Evolutionary conservation across 1,140 invertebrate species (phyloP).

Genomic region (Drosophila parabipectinata): DNA sequence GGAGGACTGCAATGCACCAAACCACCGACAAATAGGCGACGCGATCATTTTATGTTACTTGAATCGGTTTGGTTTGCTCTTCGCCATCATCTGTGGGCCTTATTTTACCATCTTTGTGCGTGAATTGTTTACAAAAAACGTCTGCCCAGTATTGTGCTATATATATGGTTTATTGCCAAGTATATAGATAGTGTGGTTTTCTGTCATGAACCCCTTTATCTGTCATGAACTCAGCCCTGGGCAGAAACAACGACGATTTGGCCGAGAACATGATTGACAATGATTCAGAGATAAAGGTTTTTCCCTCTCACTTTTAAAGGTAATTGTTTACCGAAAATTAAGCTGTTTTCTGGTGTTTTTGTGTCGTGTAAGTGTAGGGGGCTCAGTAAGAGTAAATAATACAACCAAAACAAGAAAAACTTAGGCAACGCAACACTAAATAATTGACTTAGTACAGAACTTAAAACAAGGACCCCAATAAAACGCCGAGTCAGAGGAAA

Average conservation of each 20-base stretch:
- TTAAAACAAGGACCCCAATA: conserved; percentile 42
- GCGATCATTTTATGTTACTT: conserved; percentile 68
- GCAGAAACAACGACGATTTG: conserved; percentile 83
- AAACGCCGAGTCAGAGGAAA: conserved; percentile 28
- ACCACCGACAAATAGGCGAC: conserved; percentile 41
- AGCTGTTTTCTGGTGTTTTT: conserved; percentile 49
- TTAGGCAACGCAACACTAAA: conserved; percentile 55
- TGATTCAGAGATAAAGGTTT: conserved; percentile 60
- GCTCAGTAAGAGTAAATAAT: conserved; percentile 51
- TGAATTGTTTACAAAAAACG: conserved; percentile 84
- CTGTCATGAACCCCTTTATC: conserved; percentile 69
- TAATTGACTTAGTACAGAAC: conserved; percentile 47
- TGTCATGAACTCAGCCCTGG: conserved; percentile 83
- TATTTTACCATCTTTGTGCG: conserved; percentile 84
- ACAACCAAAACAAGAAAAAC: conserved; percentile 10
- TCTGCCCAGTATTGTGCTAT: conserved; percentile 82
- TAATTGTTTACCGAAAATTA: conserved; percentile 30
- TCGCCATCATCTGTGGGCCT: conserved; percentile 68
- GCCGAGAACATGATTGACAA: conserved; percentile 78
- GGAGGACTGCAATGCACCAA: conserved; percentile 23
- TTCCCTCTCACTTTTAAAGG: conserved; percentile 2
- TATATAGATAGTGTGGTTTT: conserved; percentile 49
- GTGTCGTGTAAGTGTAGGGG: conserved; percentile 62
- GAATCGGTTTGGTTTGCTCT: conserved; percentile 21
- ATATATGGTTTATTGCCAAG: conserved; percentile 54